Percentiles rank a stretch among this genome's conserved stretches.
These are phyloP conservation scores for Drosophila testacea DNA, from an alignment of 2,888 invertebrate genomes.

Conservation along the genomic window DNA sequence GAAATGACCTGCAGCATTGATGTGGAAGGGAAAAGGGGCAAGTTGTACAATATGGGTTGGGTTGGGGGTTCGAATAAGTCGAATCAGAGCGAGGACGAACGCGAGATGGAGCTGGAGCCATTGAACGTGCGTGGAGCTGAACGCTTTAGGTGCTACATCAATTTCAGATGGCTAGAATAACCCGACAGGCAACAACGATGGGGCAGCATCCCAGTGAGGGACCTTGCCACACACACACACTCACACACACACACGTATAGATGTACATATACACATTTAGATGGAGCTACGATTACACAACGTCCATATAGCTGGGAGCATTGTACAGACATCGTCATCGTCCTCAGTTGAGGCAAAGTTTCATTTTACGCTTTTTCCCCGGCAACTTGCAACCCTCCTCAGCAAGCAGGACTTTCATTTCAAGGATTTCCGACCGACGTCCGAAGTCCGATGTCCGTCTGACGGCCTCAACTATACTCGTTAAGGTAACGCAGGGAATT, in stretches of 20 bases:
- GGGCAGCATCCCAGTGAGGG: slow-evolving; percentile 57
- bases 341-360: slow-evolving; percentile 64
- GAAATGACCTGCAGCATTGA: slow-evolving; percentile 62
- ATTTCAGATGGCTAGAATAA: slow-evolving; percentile 68
- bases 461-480: slow-evolving; percentile 56
- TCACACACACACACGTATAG: slow-evolving; percentile 12
- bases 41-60: neutral
- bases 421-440: slow-evolving; percentile 79
- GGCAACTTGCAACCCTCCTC: slow-evolving; percentile 53
- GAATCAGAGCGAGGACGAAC: slow-evolving; percentile 37
- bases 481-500: slow-evolving; percentile 40
- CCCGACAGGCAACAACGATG: slow-evolving; percentile 36
- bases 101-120: slow-evolving; percentile 41
- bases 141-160: slow-evolving; percentile 77
- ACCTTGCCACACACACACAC: slow-evolving; percentile 38
- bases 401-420: slow-evolving; percentile 67
- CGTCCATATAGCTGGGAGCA: slow-evolving; percentile 64
- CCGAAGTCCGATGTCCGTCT: slow-evolving; percentile 23
- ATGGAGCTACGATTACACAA: slow-evolving; percentile 66
- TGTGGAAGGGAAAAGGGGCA: slow-evolving; percentile 4
- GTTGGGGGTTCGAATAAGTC: slow-evolving; percentile 28
- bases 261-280: slow-evolving; percentile 25
- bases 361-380: slow-evolving; percentile 59
- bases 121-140: slow-evolving; percentile 67
- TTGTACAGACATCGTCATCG: slow-evolving; percentile 57